Conservation (phyloP, 2,797 vertebrate genomes). For the Loris lydekkerianus region DNA sequence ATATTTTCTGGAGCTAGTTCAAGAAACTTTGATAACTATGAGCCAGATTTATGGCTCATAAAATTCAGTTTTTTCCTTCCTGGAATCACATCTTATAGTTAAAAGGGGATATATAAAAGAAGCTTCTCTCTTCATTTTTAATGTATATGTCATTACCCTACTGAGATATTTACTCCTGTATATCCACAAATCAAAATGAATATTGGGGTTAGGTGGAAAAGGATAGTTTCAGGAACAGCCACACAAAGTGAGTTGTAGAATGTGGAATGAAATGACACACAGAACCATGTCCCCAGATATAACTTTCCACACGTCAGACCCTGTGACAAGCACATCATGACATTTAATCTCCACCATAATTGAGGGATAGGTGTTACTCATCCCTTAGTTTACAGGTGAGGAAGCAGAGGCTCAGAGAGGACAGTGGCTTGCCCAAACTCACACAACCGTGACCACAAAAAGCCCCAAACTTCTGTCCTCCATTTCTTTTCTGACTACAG, state of each 20-base stretch:
- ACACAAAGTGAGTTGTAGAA: neutral
- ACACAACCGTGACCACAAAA: neutral
- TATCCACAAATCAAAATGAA: neutral
- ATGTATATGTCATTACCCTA: neutral
- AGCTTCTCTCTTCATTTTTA: slow-evolving; percentile 2
- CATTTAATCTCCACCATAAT: neutral
- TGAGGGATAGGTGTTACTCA: neutral
- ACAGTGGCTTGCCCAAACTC: neutral
- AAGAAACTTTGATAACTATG: slow-evolving; percentile 62
- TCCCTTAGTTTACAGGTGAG: neutral
- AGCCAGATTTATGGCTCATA: slow-evolving; percentile 22
- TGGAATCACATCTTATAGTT: neutral
- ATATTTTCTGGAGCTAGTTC: slow-evolving; percentile 40
- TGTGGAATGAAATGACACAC: neutral
- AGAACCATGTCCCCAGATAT: neutral
- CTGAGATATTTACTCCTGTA: neutral
- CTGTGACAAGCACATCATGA: neutral
- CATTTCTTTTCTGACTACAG: neutral
- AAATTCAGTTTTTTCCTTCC: neutral
- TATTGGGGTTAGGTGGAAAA: neutral
- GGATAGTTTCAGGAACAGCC: neutral
- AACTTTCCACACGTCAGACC: neutral
- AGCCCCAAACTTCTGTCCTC: neutral
- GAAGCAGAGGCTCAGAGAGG: neutral
- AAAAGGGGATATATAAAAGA: slow-evolving; percentile 35